These are phyloP conservation scores for Tupaia tana DNA, from an alignment of 2,113 vertebrate genomes.

Conservation along the genomic window DNA sequence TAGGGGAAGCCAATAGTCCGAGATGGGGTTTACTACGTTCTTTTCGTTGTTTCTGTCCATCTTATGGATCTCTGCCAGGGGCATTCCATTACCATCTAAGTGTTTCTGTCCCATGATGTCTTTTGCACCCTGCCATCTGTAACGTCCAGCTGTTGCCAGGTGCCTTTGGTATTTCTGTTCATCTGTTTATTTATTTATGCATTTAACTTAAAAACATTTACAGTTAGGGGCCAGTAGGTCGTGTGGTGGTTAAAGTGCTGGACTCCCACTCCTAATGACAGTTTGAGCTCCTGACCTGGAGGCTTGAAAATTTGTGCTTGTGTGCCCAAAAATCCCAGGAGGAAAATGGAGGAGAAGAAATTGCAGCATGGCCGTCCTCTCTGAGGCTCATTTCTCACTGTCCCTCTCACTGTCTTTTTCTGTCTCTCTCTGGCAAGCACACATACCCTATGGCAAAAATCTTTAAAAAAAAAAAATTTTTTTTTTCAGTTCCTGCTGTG, in stretches of 20 bases:
- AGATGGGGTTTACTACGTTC: background rate
- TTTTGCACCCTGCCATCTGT: background rate
- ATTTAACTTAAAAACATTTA: background rate
- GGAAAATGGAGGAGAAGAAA: too few species aligned
- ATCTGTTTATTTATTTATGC: background rate
- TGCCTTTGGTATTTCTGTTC: background rate
- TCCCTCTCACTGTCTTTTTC: too few species aligned
- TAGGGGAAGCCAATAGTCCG: constrained; percentile 71
- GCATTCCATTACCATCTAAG: background rate
- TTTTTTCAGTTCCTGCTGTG: background rate
- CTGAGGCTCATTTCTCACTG: too few species aligned
- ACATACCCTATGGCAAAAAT: too few species aligned
- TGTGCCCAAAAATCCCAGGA: too few species aligned
- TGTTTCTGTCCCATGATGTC: constrained; percentile 1
- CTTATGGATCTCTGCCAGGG: background rate
- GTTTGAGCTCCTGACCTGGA: too few species aligned
- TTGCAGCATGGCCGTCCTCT: too few species aligned
- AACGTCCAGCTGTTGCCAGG: background rate
- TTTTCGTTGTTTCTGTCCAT: background rate
- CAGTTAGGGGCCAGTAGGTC: too few species aligned
- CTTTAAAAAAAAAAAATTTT: background rate
- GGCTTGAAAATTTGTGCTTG: too few species aligned
- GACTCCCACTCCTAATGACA: too few species aligned
- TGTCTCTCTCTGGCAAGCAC: too few species aligned
- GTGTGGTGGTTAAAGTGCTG: too few species aligned